These are phyloP conservation scores for Cataglyphis rosenhaueri DNA, from an alignment of 2,888 invertebrate genomes.

Conservation along the genomic window DNA sequence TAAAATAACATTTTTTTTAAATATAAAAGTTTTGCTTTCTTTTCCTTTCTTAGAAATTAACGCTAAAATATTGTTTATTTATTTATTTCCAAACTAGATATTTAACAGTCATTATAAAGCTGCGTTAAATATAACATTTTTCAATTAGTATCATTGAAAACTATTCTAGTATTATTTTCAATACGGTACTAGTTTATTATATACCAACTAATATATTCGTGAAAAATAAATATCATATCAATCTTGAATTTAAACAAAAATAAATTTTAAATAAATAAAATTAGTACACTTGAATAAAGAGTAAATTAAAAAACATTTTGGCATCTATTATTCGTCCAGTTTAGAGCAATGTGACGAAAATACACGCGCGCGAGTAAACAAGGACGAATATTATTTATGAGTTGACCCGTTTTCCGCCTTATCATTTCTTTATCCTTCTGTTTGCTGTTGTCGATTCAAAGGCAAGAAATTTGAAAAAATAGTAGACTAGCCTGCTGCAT, in stretches of 20 bases:
- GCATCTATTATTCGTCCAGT: background rate
- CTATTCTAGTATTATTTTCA: background rate
- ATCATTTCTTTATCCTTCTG: conserved; percentile 38
- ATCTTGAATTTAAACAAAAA: background rate
- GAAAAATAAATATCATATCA: background rate
- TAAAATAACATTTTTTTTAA: background rate
- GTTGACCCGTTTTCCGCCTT: conserved; percentile 27
- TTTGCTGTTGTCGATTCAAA: conserved; percentile 31
- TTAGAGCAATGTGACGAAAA: background rate
- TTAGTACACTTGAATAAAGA: background rate
- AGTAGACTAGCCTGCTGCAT: conserved; percentile 28
- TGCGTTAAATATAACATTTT: background rate
- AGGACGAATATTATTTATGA: conserved; percentile 36
- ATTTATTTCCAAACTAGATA: background rate
- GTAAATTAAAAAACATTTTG: background rate
- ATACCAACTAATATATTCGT: background rate
- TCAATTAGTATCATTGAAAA: background rate
- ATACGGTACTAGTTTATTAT: background rate
- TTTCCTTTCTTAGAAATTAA: background rate
- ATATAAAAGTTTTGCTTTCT: too few relatives aligned
- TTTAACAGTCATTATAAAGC: background rate
- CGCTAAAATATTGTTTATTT: background rate
- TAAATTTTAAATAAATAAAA: background rate
- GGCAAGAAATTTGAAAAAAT: conserved; percentile 44
- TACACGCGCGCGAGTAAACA: background rate